Evolutionary conservation across 1,140 invertebrate species (phyloP), one percentile per base, ranked within the genome.

Genomic region (Lordiphosa stackelbergi): DNA sequence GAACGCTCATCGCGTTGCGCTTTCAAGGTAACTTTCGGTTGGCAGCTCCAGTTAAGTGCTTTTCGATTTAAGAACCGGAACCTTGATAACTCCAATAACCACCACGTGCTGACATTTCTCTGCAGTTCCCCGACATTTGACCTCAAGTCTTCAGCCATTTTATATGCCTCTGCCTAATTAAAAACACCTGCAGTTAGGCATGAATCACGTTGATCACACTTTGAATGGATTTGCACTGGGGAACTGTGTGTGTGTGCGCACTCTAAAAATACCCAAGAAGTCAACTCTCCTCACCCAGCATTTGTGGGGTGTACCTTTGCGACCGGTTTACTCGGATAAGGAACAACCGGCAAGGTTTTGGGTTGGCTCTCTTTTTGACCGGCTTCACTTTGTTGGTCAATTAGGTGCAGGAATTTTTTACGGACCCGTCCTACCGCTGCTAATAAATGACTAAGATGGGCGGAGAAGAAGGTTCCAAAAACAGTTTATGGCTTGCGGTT

Each of bases 201-300:
- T 69, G 61, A 66, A 72, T 71, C 69, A 72, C 72, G 61, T 66
- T 31, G 28, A 31, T 31, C 28, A 71, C 66, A 72, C 55, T 72
- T 71, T 64, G 36, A 64, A 63, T 62, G 61, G 58, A 10, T n/a
- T 12, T 35, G 7, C 40, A 40, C 35, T 31, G 28, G 28, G 7
- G 28, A 31, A 31, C 28, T 31, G 28, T 31, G 28, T 31, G 28
- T 8, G 28, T 8, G 28, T 31, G 28, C 6, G 7, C 28, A 41
- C 49, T 54, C 61, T 64, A 64, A 64, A 64, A 64, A 64, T 64
- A 64, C 45, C 34, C 6, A 45, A 53, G 60, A 64, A 40, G 35
- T 16, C 36, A 5, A 13, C n/a, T 35, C 34, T 28, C 24, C 10
- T 41, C 5, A 38, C 38, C 4, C 2, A 24, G 58, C 40, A 43